Base-by-base conservation (phyloP, 2,797 vertebrate species). In the Chelon labrosus region DNA sequence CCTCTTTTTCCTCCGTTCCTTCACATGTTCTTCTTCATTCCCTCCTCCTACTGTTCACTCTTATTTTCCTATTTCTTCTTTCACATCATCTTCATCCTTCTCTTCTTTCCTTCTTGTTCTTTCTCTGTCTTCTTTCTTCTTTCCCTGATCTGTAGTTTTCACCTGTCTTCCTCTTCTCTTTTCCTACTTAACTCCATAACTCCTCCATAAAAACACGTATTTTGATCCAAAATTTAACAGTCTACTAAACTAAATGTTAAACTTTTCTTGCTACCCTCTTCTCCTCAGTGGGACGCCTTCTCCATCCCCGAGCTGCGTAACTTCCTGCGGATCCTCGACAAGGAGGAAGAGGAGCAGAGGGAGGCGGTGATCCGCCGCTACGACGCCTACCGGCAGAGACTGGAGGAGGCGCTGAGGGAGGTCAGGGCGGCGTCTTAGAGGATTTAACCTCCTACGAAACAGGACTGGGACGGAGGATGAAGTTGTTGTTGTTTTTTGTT, bases 281-380 rank as follows among this genome's bases (percentile, higher is more conserved):
- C 7, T 70, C 22, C 0, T 1, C 90, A 99, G 98, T 99, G 98
- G 98, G 98, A 99, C 57, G 98, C 97, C n/a, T 99, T 99, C 80
- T 96, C 94, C 70, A 93, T 99, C 80, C 97, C 98, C 0, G 98
- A 99, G 86, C 94, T 99, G 52, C 92, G 96, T 5, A 99, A 99
- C 91, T 99, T 99, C 93, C 85, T 99, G 85, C 95, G 96, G 14
- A 97, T 99, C 90, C 93, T 99, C 80, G 95, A 98, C 68, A 98
- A 97, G 83, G 98, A 99, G 77, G 98, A 99, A 71, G 89, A 93
- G 0, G 98, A 99, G 81, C 97, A 99, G 85, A 73, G 92, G 75
- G 94, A 93, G 49, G 91, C 84, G 25, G 82, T 99, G 77, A 91
- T 88, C 61, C 93, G 82, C 8, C 97, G 98, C 82, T 99, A 98